Base-by-base conservation (phyloP, 2,113 vertebrate species). In the Leptobrachium leishanense region DNA sequence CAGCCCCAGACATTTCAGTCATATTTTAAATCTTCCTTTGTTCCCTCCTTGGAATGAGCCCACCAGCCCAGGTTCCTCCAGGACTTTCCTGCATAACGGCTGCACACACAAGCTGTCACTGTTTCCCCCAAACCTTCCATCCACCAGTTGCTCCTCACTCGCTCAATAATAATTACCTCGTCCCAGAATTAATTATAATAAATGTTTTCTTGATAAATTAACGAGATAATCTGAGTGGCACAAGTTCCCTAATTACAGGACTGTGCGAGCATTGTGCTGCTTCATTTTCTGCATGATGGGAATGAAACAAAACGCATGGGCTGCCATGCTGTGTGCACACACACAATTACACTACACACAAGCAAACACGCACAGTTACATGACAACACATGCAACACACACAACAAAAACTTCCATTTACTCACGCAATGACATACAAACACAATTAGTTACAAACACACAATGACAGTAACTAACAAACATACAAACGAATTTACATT, bases 181-280 rank as follows among this genome's bases (percentile, higher is more conserved):
- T 90, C 91, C 90, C 84, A 92, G 87, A 95, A 94, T 95, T 95
- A 95, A 97, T 96, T 96, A 95, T 93, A 92, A 95, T 95, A 94
- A 95, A 95, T 96, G 91, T 92, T 92, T 94, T 95, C 93, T 93
- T 95, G 93, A 95, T 96, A 93, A 96, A 97, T 95, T 95, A 95
- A 95, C 88, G 90, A 94, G 92, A 91, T 95, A 94, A 96, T 97
- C 93, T 91, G 90, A 88, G 91, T 92, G 92, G 94, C 95, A 95
- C 92, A 96, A 95, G 96, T 89, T 94, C 92, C 92, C 87, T 93
- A 92, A 95, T 92, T 93, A 97, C 92, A 93, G 91, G 89, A 91
- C 95, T 87, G 90, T 79, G 88, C 88, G 87, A 91, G 92, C 90
- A 88, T 91, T 88, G 88, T 86, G 84, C 85, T 93, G 92, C 92